Conservation (phyloP, 2,797 vertebrate species). For the Hemibagrus guttatus region DNA sequence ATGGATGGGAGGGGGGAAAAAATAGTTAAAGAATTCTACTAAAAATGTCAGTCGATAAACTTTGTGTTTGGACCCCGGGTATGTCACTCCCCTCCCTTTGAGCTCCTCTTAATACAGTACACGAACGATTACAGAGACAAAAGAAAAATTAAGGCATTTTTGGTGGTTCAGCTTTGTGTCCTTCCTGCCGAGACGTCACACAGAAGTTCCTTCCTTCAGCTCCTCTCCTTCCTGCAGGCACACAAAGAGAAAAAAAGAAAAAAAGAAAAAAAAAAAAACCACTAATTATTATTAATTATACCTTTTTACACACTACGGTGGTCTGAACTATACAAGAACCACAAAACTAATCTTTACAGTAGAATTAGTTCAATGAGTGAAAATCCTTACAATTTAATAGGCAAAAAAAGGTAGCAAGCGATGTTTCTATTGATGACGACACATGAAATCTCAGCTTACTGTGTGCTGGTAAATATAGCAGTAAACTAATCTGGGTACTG, state of each 20-base stretch:
- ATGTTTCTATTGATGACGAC: no score
- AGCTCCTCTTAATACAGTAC: constrained; percentile 39
- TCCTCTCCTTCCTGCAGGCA: constrained; percentile 50
- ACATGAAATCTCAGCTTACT: no score
- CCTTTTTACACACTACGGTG: neutral
- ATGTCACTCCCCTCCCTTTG: constrained; percentile 32
- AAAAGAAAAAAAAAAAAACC: no score
- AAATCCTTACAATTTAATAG: no score
- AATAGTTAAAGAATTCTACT: constrained; percentile 12
- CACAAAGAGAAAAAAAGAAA: neutral
- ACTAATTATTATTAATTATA: neutral
- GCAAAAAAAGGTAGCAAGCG: no score
- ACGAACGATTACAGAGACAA: constrained; percentile 34
- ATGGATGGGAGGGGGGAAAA: neutral
- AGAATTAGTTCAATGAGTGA: no score
- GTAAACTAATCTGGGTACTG: neutral
- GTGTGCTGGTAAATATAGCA: neutral
- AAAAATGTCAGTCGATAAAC: neutral
- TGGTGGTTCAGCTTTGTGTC: neutral
- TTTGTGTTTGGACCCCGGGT: constrained; percentile 14
- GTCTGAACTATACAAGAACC: neutral
- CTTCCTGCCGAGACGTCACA: constrained; percentile 43
- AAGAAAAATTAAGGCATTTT: constrained; percentile 40
- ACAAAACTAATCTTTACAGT: neutral
- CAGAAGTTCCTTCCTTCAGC: constrained; percentile 60